Conservation (phyloP, 35 echinoderm and acorn worm species). For the Apostichopus parvimensis region DNA sequence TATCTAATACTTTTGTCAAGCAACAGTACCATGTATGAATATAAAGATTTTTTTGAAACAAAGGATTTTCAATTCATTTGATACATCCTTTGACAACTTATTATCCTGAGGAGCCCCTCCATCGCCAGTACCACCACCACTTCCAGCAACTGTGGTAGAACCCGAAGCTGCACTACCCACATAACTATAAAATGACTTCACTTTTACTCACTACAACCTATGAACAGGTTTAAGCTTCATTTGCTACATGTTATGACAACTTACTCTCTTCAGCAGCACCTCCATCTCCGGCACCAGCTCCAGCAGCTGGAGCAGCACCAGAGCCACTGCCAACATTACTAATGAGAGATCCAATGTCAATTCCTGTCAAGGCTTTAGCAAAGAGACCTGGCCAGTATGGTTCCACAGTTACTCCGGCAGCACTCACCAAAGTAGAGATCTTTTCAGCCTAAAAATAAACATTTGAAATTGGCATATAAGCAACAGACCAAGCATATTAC, state of each 20-base stretch:
- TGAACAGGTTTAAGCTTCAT: background rate
- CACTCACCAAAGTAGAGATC: conserved; percentile 81
- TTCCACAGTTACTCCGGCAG: conserved; percentile 81
- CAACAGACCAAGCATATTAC: no score
- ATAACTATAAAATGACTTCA: background rate
- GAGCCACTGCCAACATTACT: conserved; percentile 73
- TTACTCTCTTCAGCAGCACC: conserved; percentile 68
- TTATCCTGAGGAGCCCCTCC: no score
- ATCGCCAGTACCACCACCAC: no score
- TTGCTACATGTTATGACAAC: background rate
- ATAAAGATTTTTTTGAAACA: no score
- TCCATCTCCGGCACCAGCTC: conserved; percentile 50
- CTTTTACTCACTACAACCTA: background rate
- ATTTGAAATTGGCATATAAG: background rate
- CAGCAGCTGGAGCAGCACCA: conserved; percentile 65
- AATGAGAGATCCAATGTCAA: conserved; percentile 70
- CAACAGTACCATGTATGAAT: no score
- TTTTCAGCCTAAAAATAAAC: conserved; percentile 83
- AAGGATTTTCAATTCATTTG: no score
- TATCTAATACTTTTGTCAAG: no score
- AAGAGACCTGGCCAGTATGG: conserved; percentile 98
- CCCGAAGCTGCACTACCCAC: background rate
- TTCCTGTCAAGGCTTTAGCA: conserved; percentile 75
- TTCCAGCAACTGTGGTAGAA: no score
- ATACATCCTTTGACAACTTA: no score